A percentile compares a stretch with the other conserved stretches of the same genome.
Conservation (phyloP, 2,113 vertebrate species). For the Hydrochoerus hydrochaeris region DNA sequence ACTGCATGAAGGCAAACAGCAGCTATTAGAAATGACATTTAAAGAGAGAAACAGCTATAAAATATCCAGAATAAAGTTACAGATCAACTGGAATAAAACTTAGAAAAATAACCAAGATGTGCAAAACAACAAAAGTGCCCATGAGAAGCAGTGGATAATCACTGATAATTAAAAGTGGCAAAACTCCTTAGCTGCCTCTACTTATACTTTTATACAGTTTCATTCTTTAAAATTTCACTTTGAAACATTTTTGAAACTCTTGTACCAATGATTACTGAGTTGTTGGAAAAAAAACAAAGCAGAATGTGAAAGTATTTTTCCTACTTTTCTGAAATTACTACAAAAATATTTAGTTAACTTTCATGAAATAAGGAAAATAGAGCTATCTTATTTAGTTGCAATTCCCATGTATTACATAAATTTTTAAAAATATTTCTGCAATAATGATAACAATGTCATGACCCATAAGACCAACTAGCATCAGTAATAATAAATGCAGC, state of each 20-base stretch:
- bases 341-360: neutral
- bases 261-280: neutral
- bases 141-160: neutral
- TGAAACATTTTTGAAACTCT: neutral
- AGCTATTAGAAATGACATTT: constrained; percentile 19
- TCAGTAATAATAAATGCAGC: neutral
- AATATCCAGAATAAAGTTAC: neutral
- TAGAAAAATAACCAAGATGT: neutral
- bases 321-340: constrained; percentile 17
- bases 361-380: neutral
- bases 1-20: neutral
- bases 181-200: neutral
- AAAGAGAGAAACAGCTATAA: neutral
- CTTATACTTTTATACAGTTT: neutral
- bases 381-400: neutral
- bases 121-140: neutral
- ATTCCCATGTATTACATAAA: neutral
- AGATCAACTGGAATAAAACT: neutral
- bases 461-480: neutral
- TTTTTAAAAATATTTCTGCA: neutral
- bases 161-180: neutral
- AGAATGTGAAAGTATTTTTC: neutral
- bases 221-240: neutral
- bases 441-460: neutral
- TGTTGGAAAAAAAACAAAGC: neutral